phyloP scores from a whole-genome alignment of 2,888 invertebrate genomes.

The Chloroclystis v-ata region DNA sequence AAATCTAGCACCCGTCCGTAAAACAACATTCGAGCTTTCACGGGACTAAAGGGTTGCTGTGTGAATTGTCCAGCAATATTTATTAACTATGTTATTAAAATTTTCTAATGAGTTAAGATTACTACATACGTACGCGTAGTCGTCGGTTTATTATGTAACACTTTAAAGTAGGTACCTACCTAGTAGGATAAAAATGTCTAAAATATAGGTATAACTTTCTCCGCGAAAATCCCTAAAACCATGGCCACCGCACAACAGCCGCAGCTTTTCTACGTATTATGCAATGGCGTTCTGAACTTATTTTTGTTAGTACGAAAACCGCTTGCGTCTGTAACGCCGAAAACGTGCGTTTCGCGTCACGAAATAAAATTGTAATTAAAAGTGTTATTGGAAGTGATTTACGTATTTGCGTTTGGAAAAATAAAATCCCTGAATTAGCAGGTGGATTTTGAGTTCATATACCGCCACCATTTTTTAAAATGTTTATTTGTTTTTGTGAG shows the following conservation, averaged over 20 bases:
- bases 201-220: slow-evolving; percentile 12
- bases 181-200: no score
- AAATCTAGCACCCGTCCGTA: no score
- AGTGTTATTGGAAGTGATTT: slow-evolving; percentile 19
- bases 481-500: slow-evolving; percentile 42
- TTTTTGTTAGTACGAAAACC: slow-evolving; percentile 68
- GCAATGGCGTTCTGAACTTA: slow-evolving; percentile 68
- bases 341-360: slow-evolving; percentile 19
- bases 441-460: slow-evolving; percentile 32
- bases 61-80: no score
- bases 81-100: no score
- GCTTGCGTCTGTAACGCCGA: slow-evolving; percentile 45
- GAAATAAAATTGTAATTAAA: slow-evolving; percentile 21
- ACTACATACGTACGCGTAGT: no score
- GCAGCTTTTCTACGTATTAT: slow-evolving; percentile 73
- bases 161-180: no score
- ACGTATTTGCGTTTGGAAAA: not conserved
- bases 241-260: slow-evolving; percentile 39
- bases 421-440: slow-evolving; percentile 19
- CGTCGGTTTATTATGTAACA: no score
- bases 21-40: no score
- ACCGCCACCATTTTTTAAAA: slow-evolving; percentile 40
- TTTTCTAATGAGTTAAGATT: no score
- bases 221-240: slow-evolving; percentile 34
- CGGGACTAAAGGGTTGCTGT: no score